phyloP scores from a whole-genome alignment of 2,888 invertebrate genomes.

The Catocala sponsa region DNA sequence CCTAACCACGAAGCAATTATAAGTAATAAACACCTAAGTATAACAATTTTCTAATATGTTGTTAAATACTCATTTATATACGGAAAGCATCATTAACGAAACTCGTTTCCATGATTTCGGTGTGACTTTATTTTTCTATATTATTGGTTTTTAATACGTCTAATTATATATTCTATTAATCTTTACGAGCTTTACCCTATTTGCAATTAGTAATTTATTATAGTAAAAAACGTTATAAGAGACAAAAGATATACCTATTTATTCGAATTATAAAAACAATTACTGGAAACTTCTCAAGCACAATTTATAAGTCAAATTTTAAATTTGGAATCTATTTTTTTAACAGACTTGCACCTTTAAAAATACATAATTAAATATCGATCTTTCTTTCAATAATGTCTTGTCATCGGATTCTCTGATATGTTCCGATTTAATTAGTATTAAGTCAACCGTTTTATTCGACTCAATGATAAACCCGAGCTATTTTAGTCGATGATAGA shows the following conservation, averaged over 20 bases:
- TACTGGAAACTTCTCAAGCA: too few relatives aligned
- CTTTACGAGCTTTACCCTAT: too few relatives aligned
- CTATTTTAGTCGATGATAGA: constrained; percentile 45
- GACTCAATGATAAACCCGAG: constrained; percentile 22
- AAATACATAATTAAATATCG: constrained; percentile 14
- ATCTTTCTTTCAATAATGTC: constrained; percentile 6
- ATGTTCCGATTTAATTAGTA: constrained; percentile 9
- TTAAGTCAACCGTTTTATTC: constrained; percentile 8
- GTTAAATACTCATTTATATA: neutral
- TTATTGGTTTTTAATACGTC: neutral
- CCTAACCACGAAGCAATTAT: neutral
- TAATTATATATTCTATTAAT: neutral
- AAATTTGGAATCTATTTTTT: too few relatives aligned
- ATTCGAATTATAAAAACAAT: too few relatives aligned
- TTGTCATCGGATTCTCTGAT: constrained; percentile 17
- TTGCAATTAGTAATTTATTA: too few relatives aligned
- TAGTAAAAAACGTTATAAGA: too few relatives aligned
- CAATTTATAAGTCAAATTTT: too few relatives aligned
- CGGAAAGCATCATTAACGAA: neutral
- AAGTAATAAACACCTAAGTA: constrained; percentile 4
- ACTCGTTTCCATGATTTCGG: neutral
- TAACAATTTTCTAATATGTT: constrained; percentile 1
- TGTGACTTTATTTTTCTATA: neutral
- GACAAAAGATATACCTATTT: too few relatives aligned
- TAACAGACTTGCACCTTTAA: too few relatives aligned